Percentiles rank a stretch among this genome's conserved stretches.
phyloP scores from a whole-genome alignment of 2,888 invertebrate species.

The Ochropacha duplaris region DNA sequence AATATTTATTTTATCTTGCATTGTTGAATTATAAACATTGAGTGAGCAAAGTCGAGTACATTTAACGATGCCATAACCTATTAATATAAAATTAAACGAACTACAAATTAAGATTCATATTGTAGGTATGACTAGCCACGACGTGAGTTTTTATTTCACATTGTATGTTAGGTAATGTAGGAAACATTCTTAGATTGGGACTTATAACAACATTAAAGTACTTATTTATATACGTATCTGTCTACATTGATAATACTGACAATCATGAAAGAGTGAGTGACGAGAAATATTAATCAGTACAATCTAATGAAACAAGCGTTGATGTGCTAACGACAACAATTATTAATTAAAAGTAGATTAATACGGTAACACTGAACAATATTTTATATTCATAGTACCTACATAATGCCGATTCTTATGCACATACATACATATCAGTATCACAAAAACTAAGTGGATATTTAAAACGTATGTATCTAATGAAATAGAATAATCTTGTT shows the following conservation, averaged over 20 bases:
- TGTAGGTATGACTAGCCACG: slow-evolving; percentile 11
- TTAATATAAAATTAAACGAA: slow-evolving; percentile 7
- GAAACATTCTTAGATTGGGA: slow-evolving; percentile 72
- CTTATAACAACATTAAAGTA: slow-evolving; percentile 51
- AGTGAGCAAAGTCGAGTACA: slow-evolving; percentile 1
- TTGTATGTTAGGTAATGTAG: slow-evolving; percentile 10
- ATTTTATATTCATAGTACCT: not conserved
- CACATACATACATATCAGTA: not conserved
- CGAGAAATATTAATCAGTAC: slow-evolving; percentile 26
- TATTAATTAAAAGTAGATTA: not conserved
- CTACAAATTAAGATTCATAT: slow-evolving; percentile 4
- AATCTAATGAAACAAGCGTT: slow-evolving; percentile 29
- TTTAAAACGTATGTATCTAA: not conserved
- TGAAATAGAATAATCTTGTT: not conserved
- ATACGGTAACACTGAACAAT: not conserved
- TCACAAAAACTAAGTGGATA: not conserved
- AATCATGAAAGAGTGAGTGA: slow-evolving; percentile 17
- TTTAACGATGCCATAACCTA: not conserved
- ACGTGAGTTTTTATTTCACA: slow-evolving; percentile 2
- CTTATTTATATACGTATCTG: slow-evolving; percentile 30
- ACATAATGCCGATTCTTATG: no score
- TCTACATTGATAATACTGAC: slow-evolving; percentile 48
- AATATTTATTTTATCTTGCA: slow-evolving; percentile 8
- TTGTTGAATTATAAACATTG: slow-evolving; percentile 8
- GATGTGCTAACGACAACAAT: not conserved